These are phyloP conservation scores for Marronus borbonicus DNA, from an alignment of 2,888 invertebrate genomes.

Conservation along the genomic window DNA sequence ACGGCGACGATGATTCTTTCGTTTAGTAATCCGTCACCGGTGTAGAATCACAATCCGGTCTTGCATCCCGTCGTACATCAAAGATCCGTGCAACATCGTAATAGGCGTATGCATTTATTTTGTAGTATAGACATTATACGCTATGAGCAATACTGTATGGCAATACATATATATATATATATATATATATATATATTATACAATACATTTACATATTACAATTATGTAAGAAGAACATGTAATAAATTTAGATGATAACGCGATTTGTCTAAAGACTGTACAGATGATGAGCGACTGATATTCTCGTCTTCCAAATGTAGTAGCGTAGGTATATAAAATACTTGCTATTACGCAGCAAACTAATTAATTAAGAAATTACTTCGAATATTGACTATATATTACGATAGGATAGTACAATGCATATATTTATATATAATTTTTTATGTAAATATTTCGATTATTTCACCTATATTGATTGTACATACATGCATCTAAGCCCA, in stretches of 20 bases:
- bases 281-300: slow-evolving; percentile 45
- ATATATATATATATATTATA: no score
- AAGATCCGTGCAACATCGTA: background rate
- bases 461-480: slow-evolving; percentile 26
- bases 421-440: slow-evolving; percentile 45
- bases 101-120: background rate
- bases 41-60: background rate
- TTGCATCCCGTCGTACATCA: background rate
- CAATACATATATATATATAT: background rate
- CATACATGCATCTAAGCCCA: slow-evolving; percentile 18
- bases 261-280: slow-evolving; percentile 34
- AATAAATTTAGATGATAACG: slow-evolving; percentile 20
- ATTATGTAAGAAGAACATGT: background rate
- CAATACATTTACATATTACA: background rate
- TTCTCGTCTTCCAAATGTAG: slow-evolving; percentile 44
- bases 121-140: background rate
- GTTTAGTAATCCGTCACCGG: background rate
- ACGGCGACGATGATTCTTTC: background rate
- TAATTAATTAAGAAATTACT: no score
- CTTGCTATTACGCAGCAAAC: background rate
- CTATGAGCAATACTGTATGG: background rate
- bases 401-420: slow-evolving; percentile 28
- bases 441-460: no score
- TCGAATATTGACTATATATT: background rate
- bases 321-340: slow-evolving; percentile 3